Conservation (phyloP, 2,113 vertebrate genomes). For the Tretioscincus oriximinensis region DNA sequence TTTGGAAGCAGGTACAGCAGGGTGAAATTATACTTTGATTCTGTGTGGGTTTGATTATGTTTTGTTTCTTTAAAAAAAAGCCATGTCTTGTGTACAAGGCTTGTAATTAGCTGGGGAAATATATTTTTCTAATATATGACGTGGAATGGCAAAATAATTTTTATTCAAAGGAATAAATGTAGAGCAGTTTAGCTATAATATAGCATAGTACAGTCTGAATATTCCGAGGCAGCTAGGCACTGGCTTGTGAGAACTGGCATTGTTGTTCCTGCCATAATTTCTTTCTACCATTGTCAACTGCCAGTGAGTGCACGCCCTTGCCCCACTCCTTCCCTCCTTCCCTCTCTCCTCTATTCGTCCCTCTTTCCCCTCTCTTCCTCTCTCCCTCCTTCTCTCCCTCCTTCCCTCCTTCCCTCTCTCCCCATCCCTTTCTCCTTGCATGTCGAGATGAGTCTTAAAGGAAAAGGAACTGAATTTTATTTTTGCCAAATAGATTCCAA, state of each 20-base stretch:
- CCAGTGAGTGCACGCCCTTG: slow-evolving; percentile 63
- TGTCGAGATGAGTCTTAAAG: slow-evolving; percentile 75
- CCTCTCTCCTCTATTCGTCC: slow-evolving; percentile 34
- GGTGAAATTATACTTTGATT: slow-evolving; percentile 49
- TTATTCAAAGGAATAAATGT: slow-evolving; percentile 69
- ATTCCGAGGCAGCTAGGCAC: slow-evolving; percentile 67
- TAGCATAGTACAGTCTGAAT: slow-evolving; percentile 82
- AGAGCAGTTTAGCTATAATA: slow-evolving; percentile 68
- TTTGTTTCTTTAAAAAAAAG: slow-evolving; percentile 45
- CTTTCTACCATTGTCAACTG: slow-evolving; percentile 64
- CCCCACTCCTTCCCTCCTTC: slow-evolving; percentile 45
- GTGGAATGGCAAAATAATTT: slow-evolving; percentile 79
- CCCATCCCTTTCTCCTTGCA: slow-evolving; percentile 53
- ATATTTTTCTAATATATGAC: slow-evolving; percentile 80
- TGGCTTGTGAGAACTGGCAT: slow-evolving; percentile 65
- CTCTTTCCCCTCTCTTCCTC: too few species aligned
- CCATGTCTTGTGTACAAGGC: slow-evolving; percentile 71
- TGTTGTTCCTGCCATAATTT: slow-evolving; percentile 66
- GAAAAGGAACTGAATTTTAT: slow-evolving; percentile 62
- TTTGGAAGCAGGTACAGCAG: slow-evolving; percentile 51
- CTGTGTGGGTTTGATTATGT: slow-evolving; percentile 16
- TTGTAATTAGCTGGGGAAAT: slow-evolving; percentile 74
- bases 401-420: too few species aligned
- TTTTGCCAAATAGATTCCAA: slow-evolving; percentile 62
- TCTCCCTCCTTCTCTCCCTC: too few species aligned